Conservation (phyloP, 2,797 vertebrate genomes). For the Centropyge bicolor region DNA sequence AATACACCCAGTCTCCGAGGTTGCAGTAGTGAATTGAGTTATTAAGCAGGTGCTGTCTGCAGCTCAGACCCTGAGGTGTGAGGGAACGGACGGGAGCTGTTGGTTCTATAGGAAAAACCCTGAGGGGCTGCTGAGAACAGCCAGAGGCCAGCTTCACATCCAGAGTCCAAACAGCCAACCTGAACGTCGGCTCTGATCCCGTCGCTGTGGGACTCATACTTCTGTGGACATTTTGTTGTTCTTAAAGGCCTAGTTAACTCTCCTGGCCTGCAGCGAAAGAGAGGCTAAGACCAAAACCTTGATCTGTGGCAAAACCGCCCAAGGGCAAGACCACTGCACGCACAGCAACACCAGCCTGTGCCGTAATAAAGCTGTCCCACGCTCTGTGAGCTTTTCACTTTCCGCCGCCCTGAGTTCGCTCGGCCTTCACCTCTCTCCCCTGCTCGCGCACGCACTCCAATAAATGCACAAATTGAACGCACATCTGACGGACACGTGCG, state of each 20-base stretch:
- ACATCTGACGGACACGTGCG: slow-evolving; percentile 47
- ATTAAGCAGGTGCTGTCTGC: slow-evolving; percentile 5
- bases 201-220: slow-evolving; percentile 23
- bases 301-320: slow-evolving; percentile 36
- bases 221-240: slow-evolving; percentile 52
- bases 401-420: slow-evolving; percentile 24
- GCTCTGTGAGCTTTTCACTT: slow-evolving; percentile 33
- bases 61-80: slow-evolving; percentile 14
- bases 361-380: slow-evolving; percentile 25
- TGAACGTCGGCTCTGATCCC: slow-evolving; percentile 18
- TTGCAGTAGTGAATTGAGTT: slow-evolving; percentile 1
- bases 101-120: slow-evolving; percentile 45
- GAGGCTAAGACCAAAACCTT: slow-evolving; percentile 26
- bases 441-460: slow-evolving; percentile 16
- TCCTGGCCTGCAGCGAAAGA: slow-evolving; percentile 50
- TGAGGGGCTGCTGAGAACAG: slow-evolving; percentile 33
- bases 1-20: slow-evolving; percentile 22
- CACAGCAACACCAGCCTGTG: slow-evolving; percentile 3
- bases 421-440: slow-evolving; percentile 23
- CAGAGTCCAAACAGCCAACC: slow-evolving; percentile 20
- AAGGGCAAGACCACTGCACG: slow-evolving; percentile 20
- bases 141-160: slow-evolving; percentile 46
- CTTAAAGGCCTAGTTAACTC: slow-evolving; percentile 59
- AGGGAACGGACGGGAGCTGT: slow-evolving; percentile 18
- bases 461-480: slow-evolving; percentile 49